Percentiles rank a stretch among this genome's conserved stretches.
Evolutionary conservation across 2,797 vertebrate species (phyloP).

Genomic region (Chelidonichthys spinosus): DNA sequence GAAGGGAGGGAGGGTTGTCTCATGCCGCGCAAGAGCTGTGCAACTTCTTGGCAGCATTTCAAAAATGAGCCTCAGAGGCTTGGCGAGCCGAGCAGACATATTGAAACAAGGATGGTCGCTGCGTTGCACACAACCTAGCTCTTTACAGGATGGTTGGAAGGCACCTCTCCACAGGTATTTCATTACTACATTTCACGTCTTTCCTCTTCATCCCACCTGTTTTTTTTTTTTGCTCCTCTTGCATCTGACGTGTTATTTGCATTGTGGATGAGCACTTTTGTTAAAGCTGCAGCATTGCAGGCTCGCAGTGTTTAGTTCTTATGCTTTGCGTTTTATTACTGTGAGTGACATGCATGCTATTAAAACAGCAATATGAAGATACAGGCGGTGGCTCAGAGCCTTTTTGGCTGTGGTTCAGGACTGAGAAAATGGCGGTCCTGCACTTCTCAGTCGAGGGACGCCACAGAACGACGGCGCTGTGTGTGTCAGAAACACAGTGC

Average conservation of each 20-base stretch:
- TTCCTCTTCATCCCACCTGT: conserved; percentile 18
- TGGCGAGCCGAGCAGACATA: conserved; percentile 87
- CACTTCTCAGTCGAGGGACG: conserved; percentile 84
- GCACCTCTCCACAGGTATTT: conserved; percentile 92
- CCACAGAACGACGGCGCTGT: conserved; percentile 76
- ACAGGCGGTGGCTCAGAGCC: conserved; percentile 81
- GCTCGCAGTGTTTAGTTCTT: conserved; percentile 52
- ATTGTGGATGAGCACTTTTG: conserved; percentile 36
- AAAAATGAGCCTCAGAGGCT: conserved; percentile 88
- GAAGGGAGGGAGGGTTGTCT: conserved; percentile 69
- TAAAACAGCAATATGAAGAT: conserved; percentile 56
- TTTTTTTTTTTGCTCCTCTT: conserved; percentile 14
- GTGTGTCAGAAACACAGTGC: conserved; percentile 72
- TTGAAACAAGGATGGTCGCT: conserved; percentile 88
- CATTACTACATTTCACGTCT: conserved; percentile 58
- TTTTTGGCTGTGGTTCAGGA: conserved; percentile 89
- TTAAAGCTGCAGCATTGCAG: conserved; percentile 57
- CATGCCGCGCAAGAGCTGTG: conserved; percentile 82
- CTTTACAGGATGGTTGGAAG: conserved; percentile 90
- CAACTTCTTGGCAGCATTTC: conserved; percentile 90
- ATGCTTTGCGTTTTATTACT: conserved; percentile 34
- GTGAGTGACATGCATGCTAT: conserved; percentile 44
- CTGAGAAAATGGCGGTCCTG: conserved; percentile 95
- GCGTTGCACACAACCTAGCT: conserved; percentile 86
- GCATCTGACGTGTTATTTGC: conserved; percentile 43